These are phyloP conservation scores for Menidia menidia DNA, from an alignment of 2,797 vertebrate species.

Conservation along the genomic window DNA sequence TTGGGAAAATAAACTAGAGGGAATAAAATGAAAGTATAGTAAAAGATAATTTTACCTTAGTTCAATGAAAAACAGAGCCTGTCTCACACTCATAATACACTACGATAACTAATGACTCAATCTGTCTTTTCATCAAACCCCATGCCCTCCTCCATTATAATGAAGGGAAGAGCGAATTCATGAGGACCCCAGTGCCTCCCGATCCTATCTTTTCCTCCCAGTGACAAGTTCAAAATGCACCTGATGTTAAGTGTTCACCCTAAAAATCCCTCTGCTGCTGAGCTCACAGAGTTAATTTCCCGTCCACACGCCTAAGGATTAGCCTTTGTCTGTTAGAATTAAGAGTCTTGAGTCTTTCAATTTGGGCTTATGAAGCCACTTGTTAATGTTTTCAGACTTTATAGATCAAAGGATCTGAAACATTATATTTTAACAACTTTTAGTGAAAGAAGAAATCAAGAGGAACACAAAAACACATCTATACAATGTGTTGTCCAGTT, in stretches of 20 bases:
- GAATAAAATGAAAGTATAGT: constrained; percentile 15
- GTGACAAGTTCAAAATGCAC: constrained; percentile 22
- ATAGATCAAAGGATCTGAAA: constrained; percentile 25
- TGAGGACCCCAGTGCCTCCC: constrained; percentile 9
- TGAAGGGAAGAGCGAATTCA: constrained; percentile 25
- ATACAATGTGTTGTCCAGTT: background rate
- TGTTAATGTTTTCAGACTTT: constrained; percentile 31
- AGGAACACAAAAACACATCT: background rate
- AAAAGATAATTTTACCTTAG: constrained; percentile 23
- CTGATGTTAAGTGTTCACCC: constrained; percentile 2
- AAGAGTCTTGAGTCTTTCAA: constrained; percentile 38
- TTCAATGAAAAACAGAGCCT: constrained; percentile 41
- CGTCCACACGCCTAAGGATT: constrained; percentile 21
- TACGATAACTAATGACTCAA: constrained; percentile 29
- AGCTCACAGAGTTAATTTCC: constrained; percentile 22
- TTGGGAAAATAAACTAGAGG: constrained; percentile 25
- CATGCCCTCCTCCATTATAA: constrained; percentile 4
- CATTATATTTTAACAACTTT: constrained; percentile 1
- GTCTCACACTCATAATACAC: constrained; percentile 30
- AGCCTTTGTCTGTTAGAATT: constrained; percentile 36
- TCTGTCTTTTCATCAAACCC: constrained; percentile 38
- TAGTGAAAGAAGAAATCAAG: constrained; percentile 18
- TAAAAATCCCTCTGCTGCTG: constrained; percentile 16
- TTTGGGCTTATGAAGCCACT: constrained; percentile 35
- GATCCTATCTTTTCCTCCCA: constrained; percentile 17